Percentiles rank a stretch among this genome's conserved stretches.
These are phyloP conservation scores for Aphelenchoides fujianensis DNA, from an alignment of 1,140 invertebrate genomes.

Conservation along the genomic window DNA sequence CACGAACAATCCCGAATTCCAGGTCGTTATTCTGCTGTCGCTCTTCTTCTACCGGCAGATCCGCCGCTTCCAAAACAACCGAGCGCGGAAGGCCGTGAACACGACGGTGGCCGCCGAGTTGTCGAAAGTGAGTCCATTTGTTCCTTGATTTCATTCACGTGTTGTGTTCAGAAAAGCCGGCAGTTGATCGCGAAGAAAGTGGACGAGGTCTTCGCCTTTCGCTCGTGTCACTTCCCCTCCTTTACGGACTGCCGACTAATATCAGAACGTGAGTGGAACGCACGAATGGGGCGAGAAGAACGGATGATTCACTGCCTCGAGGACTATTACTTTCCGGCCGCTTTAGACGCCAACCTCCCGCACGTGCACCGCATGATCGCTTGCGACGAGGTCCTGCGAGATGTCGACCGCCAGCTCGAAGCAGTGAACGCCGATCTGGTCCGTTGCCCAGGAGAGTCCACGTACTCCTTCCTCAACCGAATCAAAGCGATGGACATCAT, in stretches of 20 bases:
- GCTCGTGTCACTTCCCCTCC: conserved; percentile 38
- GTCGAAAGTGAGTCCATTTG: conserved; percentile 33
- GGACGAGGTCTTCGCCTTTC: conserved; percentile 44
- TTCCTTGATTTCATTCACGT: conserved; percentile 9
- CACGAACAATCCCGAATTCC: conserved; percentile 3
- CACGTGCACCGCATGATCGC: conserved; percentile 53
- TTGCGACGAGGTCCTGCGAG: conserved; percentile 45
- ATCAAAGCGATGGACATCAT: conserved; percentile 26
- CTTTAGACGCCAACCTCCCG: conserved; percentile 47
- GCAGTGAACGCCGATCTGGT: conserved; percentile 44
- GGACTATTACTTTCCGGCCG: conserved; percentile 26
- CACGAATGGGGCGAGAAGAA: no score
- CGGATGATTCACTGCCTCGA: conserved; percentile 14
- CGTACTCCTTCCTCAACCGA: conserved; percentile 43
- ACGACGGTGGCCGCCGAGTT: conserved; percentile 40
- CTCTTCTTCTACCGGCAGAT: conserved; percentile 53
- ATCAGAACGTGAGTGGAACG: conserved; percentile 40
- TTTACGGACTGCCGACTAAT: conserved; percentile 53
- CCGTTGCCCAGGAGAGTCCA: conserved; percentile 49
- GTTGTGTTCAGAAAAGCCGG: conserved; percentile 37
- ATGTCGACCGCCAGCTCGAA: conserved; percentile 51
- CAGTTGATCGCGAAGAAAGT: conserved; percentile 32
- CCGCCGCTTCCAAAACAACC: conserved; percentile 46
- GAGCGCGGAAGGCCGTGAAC: conserved; percentile 42
- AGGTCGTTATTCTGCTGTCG: conserved; percentile 40